A percentile compares a stretch with the other conserved stretches of the same genome.
Conservation (phyloP, 2,888 invertebrate genomes). For the Stenchaetothrips biformis region DNA sequence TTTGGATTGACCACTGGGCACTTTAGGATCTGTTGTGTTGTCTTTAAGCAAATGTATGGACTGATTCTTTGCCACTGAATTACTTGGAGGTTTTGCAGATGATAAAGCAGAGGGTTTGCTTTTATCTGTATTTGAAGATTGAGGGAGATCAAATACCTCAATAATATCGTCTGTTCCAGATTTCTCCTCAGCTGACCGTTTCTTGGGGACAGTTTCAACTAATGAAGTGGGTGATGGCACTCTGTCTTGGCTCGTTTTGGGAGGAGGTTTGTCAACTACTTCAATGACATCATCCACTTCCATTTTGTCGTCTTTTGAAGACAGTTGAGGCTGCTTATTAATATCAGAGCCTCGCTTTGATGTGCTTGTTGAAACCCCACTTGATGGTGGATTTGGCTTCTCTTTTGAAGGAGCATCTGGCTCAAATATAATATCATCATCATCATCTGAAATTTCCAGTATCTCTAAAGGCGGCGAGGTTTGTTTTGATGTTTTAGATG, state of each 20-base stretch:
- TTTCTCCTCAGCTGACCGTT: background rate
- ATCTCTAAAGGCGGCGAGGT: background rate
- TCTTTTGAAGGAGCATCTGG: no score
- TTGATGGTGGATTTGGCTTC: no score
- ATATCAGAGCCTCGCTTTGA: no score
- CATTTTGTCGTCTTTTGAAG: background rate
- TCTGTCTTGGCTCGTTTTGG: background rate
- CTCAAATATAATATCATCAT: background rate
- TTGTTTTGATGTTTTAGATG: background rate
- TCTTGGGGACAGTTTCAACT: background rate
- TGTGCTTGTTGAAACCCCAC: no score
- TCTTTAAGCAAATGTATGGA: background rate
- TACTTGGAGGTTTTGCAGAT: background rate
- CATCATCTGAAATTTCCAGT: background rate
- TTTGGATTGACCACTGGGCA: background rate
- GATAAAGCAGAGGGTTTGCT: background rate
- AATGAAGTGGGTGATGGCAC: background rate
- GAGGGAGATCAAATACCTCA: background rate
- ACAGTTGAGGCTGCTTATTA: background rate
- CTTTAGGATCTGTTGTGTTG: background rate
- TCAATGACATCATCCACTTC: background rate
- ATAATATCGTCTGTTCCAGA: background rate
- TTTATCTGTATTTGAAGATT: background rate
- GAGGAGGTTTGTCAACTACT: background rate
- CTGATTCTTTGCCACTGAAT: background rate